A percentile compares a stretch with the other conserved stretches of the same genome.
Conservation (phyloP, 2,113 vertebrate species). For the Cryptotis parvus region DNA sequence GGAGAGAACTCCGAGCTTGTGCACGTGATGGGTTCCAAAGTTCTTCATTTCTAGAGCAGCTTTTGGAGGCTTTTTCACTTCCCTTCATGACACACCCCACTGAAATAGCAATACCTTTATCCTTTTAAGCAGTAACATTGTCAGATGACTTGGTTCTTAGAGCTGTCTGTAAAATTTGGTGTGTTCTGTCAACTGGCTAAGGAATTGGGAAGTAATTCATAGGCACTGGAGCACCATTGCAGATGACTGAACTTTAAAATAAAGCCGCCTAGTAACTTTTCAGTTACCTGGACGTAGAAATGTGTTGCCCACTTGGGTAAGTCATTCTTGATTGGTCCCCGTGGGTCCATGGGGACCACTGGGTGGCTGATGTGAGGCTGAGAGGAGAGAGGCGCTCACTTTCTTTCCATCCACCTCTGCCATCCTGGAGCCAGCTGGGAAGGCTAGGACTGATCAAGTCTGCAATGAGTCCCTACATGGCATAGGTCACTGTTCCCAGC, state of each 20-base stretch:
- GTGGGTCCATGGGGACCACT: too few relatives aligned
- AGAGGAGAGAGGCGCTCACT: too few relatives aligned
- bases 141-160: not conserved
- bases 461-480: too few relatives aligned
- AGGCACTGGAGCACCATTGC: not conserved
- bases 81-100: too few relatives aligned
- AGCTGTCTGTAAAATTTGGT: constrained; percentile 32
- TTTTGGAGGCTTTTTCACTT: not conserved
- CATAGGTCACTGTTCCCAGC: too few relatives aligned
- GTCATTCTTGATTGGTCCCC: not conserved
- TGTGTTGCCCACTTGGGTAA: not conserved
- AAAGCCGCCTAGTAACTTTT: constrained; percentile 2
- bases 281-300: not conserved
- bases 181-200: constrained; percentile 25
- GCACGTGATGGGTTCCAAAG: not conserved
- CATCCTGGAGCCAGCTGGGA: too few relatives aligned
- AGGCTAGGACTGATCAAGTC: too few relatives aligned
- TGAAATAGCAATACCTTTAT: not conserved
- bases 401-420: too few relatives aligned
- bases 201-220: not conserved
- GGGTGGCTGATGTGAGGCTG: too few relatives aligned
- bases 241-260: not conserved
- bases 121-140: not conserved
- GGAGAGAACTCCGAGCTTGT: not conserved
- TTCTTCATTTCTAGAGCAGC: constrained; percentile 25